Evolutionary conservation across 2,797 vertebrate species (phyloP), one percentile per base, ranked within the genome.

Genomic region (Clarias fuscus): DNA sequence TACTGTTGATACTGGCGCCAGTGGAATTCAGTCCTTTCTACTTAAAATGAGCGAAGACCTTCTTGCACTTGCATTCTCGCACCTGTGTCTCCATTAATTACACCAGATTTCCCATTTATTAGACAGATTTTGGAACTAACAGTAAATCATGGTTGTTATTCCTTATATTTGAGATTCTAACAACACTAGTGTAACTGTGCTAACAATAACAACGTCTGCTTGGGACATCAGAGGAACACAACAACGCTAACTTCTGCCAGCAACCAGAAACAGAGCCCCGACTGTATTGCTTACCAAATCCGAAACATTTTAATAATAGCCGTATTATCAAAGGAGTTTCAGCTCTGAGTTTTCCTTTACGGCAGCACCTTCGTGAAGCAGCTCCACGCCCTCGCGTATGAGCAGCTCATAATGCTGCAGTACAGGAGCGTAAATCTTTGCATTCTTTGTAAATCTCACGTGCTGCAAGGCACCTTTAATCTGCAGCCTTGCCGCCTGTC

Each of bases 381-480:
- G 5, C 64, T 80, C 33, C 62, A n/a, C 48, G 71, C 70, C 43
- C 64, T 14, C 2, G 64, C 7, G 79, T 56, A 59, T 30, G 48
- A 65, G 59, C 70, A 43, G 7, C 33, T 40, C 59, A 59, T 79
- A 18, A 79, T 30, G 20, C 37, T 8, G 82, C 82, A 20, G 75
- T 40, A 56, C 37, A 30, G n/a, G 37, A 73, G 67, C 14, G 76
- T 85, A 73, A 85, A 87, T 85, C 61, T 80, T 80, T n/a, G 20
- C 59, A 5, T 4, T 37, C 37, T 37, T n/a, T n/a, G n/a, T n/a
- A n/a, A n/a, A n/a, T 56, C 71, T 37, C 67, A 22, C 22, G 18
- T 24, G 24, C 27, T 72, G 87, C 70, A 40, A 53, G 72, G 73
- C 73, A 58, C 64, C 68, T 79, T 79, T 88, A 79, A 84, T 85